These are phyloP conservation scores for Punctoribates punctum DNA, from an alignment of 2,888 invertebrate species.

Conservation along the genomic window DNA sequence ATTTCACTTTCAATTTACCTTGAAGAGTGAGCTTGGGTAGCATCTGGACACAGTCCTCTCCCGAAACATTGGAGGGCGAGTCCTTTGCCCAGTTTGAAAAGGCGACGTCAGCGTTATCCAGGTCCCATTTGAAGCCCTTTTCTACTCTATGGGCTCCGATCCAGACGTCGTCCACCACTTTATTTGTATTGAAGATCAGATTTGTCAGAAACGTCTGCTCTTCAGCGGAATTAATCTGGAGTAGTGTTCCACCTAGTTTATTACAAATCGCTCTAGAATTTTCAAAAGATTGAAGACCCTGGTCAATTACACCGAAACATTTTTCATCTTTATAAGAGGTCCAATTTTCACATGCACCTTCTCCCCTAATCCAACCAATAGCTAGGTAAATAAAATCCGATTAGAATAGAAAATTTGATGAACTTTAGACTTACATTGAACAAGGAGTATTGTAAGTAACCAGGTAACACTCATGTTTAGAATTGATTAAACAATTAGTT, in stretches of 20 bases:
- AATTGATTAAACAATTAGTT: too few species aligned
- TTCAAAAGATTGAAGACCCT: not conserved
- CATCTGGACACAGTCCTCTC: not conserved
- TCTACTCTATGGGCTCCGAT: not conserved
- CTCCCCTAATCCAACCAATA: not conserved
- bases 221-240: not conserved
- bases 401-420: too few species aligned
- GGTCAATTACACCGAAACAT: not conserved
- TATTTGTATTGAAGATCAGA: not conserved
- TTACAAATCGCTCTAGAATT: too few species aligned
- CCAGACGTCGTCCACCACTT: not conserved
- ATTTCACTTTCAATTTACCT: not conserved
- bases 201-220: not conserved
- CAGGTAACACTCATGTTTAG: too few species aligned
- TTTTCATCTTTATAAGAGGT: not conserved
- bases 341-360: not conserved
- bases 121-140: not conserved
- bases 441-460: too few species aligned
- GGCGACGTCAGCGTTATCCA: not conserved
- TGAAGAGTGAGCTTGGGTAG: not conserved
- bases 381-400: too few species aligned
- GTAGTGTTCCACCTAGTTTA: not conserved
- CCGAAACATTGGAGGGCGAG: not conserved
- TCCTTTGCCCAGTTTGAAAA: not conserved
- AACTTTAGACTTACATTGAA: too few species aligned